Base-by-base conservation (phyloP, 2,888 invertebrate genomes). In the Flexamia atlantica region DNA sequence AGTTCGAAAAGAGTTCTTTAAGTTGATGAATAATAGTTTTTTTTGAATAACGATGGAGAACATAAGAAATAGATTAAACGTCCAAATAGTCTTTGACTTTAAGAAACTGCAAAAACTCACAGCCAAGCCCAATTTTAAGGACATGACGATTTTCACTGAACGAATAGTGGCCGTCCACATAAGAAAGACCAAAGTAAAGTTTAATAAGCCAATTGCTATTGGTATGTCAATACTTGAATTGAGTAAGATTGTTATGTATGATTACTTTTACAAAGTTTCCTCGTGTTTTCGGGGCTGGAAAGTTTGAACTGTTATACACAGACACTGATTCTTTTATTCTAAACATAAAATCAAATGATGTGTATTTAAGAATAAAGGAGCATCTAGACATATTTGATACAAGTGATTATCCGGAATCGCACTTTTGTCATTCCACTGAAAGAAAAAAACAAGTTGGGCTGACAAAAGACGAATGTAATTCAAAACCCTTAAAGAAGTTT, bases 1-100 rank as follows among this genome's bases (percentile, higher is more conserved):
- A 89, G 20, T 90, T 89, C 86, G 88, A 90, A 90, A 90, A 88
- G 74, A 83, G 20, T 53, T 70, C 46, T 83, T 72, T 20, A 83
- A 83, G 36, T 28, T 83, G 14, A 50, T 83, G 53, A 83, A 83
- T 25, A 83, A 83, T 32, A 32, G 20, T 25, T 40, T 53, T 46
- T 83, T 74, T 57, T 74, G 74, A 5, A 83, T 74, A 57, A 70
- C 40, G 20, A 83, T 83, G 83, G 83, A 83, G 17, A 83, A 83
- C n/a, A 28, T 83, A 1, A 20, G 74, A 30, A 72, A 70, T 32
- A 30, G 82, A n/a, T 17, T 70, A 0, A 84, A 81, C 57, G 57
- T 82, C 0, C 14, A 28, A 30, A 5, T 64, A 9, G 40, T 72
- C 1, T n/a, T 36, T 12, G 30, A 72, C 42, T 25, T 5, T 17